Conservation (phyloP, 2,113 vertebrate genomes). For the Natator depressus region DNA sequence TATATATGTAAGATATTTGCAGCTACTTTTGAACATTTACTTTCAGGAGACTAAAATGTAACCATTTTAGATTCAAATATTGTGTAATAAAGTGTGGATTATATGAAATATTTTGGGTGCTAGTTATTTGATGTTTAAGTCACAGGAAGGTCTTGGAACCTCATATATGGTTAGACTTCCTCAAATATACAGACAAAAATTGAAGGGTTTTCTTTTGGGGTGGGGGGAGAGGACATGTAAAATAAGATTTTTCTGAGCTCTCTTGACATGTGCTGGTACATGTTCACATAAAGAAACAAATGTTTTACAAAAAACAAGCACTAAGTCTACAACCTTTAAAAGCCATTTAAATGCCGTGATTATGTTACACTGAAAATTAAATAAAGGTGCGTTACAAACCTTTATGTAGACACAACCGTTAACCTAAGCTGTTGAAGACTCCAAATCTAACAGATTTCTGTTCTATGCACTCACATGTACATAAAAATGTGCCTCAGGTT, state of each 20-base stretch:
- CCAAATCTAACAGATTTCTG: neutral
- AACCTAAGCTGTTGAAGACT: neutral
- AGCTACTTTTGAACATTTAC: neutral
- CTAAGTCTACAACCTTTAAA: neutral
- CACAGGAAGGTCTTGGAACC: neutral
- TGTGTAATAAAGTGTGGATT: neutral
- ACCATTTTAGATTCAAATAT: neutral
- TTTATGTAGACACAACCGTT: neutral
- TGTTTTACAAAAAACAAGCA: rapidly evolving
- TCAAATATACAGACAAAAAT: neutral
- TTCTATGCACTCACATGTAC: neutral
- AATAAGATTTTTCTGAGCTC: neutral
- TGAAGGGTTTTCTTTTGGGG: neutral
- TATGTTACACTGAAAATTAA: neutral
- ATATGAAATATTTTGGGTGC: neutral
- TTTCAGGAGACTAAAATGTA: neutral
- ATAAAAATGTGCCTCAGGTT: neutral
- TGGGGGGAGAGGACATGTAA: neutral
- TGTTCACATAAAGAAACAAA: neutral
- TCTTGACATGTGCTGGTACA: neutral
- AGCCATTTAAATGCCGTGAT: neutral
- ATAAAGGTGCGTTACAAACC: neutral
- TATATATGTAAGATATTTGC: neutral
- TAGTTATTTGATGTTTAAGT: neutral
- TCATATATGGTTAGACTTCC: neutral